Evolutionary conservation across 2,113 vertebrate genomes (phyloP), one percentile per base, ranked within the genome.

Genomic region (Peromyscus californicus): DNA sequence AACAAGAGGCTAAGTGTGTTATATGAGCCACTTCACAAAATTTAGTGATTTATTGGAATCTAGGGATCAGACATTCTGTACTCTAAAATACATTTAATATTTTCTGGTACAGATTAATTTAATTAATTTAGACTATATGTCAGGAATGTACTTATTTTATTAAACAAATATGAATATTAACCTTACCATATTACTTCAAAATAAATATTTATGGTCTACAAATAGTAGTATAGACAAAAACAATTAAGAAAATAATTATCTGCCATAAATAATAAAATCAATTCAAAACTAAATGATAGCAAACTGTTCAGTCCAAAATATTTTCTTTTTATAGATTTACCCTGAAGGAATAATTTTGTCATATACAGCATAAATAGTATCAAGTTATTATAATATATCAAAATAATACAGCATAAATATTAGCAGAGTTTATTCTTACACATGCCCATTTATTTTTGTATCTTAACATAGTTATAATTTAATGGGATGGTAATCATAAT

Each of bases 221-320:
- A 29, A 39, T 39, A 39, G 7, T 61, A 39, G 7, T 83, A 8
- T 45, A 86, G 5, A 59, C 33, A 79, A 78, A 54, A 82, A 51
- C 8, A 1, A 2, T 21, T 33, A 59, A 39, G 21, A 75, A 95
- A 87, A 65, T 90, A 54, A n/a, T 61, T 24, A 26, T 29, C n/a
- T 42, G 17, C 76, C 9, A 7, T 69, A n/a, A 59, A 0, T 9
- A 85, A 97, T 36, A 94, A 54, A 3, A 51, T 12, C 75, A 67
- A 89, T 57, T 74, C 93, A 87, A 85, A 91, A 16, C 6, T 82
- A 90, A 85, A 26, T 86, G 65, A 80, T 69, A 89, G 11, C 69
- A 21, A 90, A 45, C 1, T 29, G 15, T 29, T 85, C 83, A 89
- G 36, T 92, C 2, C 1, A 89, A 94, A 83, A 59, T 31, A 48